Conservation (phyloP, 2,113 vertebrate species). For the Hippocampus guttulatus region DNA sequence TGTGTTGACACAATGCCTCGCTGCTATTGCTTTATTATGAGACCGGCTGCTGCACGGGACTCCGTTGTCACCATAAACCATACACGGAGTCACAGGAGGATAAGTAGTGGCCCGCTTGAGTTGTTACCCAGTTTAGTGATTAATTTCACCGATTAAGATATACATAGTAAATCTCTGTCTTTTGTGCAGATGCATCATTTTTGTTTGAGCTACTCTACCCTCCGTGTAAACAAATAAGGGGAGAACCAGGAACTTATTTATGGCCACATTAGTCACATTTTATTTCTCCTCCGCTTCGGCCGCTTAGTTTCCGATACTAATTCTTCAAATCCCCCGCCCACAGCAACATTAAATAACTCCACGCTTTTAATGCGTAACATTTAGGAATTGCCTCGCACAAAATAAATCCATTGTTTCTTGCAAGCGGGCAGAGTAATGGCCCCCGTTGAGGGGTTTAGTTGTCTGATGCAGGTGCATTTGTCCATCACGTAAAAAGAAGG, state of each 20-base stretch:
- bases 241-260: slow-evolving; percentile 51
- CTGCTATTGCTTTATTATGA: slow-evolving; percentile 19
- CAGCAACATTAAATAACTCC: slow-evolving; percentile 12
- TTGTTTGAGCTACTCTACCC: slow-evolving; percentile 20
- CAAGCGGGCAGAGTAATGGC: background rate
- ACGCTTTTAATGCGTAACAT: slow-evolving; percentile 1
- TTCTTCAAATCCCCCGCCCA: slow-evolving; percentile 22
- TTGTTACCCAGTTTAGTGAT: slow-evolving; percentile 56
- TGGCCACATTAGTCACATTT: slow-evolving; percentile 48
- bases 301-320: slow-evolving; percentile 31
- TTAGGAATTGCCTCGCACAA: slow-evolving; percentile 3
- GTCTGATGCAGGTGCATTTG: background rate
- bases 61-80: slow-evolving; percentile 26
- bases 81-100: slow-evolving; percentile 28
- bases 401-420: slow-evolving; percentile 8
- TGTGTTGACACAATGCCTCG: slow-evolving; percentile 34
- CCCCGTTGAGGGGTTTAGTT: background rate
- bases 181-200: slow-evolving; percentile 56
- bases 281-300: slow-evolving; percentile 32
- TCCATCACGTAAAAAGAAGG: slow-evolving; percentile 5
- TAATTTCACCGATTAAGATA: slow-evolving; percentile 52
- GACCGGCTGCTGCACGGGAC: slow-evolving; percentile 21
- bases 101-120: slow-evolving; percentile 37
- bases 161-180: slow-evolving; percentile 49
- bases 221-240: slow-evolving; percentile 46